Evolutionary conservation across 2,113 vertebrate genomes (phyloP), one percentile per base, ranked within the genome.

Genomic region (Callaeas wilsoni): DNA sequence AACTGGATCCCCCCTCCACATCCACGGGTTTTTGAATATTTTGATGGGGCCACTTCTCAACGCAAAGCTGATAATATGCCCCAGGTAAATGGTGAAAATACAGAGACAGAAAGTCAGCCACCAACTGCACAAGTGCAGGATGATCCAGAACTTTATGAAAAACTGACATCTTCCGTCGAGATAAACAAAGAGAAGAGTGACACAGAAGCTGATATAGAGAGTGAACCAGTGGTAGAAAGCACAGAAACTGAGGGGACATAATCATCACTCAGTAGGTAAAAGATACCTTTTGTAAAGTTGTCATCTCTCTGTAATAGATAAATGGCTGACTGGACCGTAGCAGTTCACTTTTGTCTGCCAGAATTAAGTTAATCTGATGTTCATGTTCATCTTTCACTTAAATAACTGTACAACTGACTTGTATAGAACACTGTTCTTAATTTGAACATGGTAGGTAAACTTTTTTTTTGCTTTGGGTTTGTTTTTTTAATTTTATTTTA

Each of bases 201-300:
- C 98, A 98, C 98, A 98, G 97, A 98, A 98, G 99, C 98, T 98
- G 99, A 99, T 98, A 97, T 99, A 99, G 98, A 98, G 97, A 99
- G 98, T 99, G 99, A 99, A 98, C 98, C 99, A 99, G 99, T 99
- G 98, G 98, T 99, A 99, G 99, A 99, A 99, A 99, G 98, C 99
- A 99, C 99, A 99, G 99, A 99, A 98, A 99, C 99, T 99, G 99
- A 99, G 98, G 99, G 99, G 98, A 99, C 99, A 99, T 99, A 99
- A 99, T 99, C 99, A 99, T 99, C 99, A 98, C 99, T 99, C 99
- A 99, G 99, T 99, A 99, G 99, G 99, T 99, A 99, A 99, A 99
- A 99, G 99, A 99, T 99, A 98, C 99, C 98, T 99, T 99, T 99
- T 99, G 99, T 99, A 99, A 99, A 99, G 99, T 99, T 99, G 99